These are phyloP conservation scores for Heliconius nattereri DNA, from an alignment of 1,140 invertebrate genomes.

Conservation along the genomic window DNA sequence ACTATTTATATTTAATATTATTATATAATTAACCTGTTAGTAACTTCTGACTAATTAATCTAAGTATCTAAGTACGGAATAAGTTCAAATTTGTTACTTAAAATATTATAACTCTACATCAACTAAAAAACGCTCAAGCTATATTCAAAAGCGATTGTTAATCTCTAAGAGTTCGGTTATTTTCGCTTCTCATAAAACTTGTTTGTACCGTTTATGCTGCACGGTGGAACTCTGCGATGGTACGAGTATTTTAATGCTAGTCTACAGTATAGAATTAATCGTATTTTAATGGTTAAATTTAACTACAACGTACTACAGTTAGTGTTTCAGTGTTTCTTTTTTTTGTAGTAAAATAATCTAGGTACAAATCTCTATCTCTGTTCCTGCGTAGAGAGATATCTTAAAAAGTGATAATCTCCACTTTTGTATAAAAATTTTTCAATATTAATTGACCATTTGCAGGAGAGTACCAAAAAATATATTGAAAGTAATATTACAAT, in stretches of 20 bases:
- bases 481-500: background rate
- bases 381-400: too few species aligned
- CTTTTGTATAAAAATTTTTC: too few species aligned
- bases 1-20: too few species aligned
- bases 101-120: background rate
- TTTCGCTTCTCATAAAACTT: slow-evolving; percentile 18
- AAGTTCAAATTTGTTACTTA: background rate
- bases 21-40: background rate
- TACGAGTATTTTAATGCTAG: background rate
- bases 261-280: background rate
- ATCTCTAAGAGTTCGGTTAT: slow-evolving; percentile 8
- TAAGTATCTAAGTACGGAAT: background rate
- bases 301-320: background rate
- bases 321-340: background rate
- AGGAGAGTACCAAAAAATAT: background rate
- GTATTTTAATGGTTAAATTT: background rate
- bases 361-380: background rate
- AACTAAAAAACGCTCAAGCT: background rate
- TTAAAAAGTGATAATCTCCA: too few species aligned
- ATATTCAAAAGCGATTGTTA: slow-evolving; percentile 8
- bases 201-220: slow-evolving; percentile 24
- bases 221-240: slow-evolving; percentile 5
- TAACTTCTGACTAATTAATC: background rate
- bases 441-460: too few species aligned
- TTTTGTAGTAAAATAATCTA: background rate